Evolutionary conservation across 30 jellyfish, hydroid and myxozoan species (phyloP), one percentile per base, ranked within the genome.

Genomic region (Aurelia sp.): DNA sequence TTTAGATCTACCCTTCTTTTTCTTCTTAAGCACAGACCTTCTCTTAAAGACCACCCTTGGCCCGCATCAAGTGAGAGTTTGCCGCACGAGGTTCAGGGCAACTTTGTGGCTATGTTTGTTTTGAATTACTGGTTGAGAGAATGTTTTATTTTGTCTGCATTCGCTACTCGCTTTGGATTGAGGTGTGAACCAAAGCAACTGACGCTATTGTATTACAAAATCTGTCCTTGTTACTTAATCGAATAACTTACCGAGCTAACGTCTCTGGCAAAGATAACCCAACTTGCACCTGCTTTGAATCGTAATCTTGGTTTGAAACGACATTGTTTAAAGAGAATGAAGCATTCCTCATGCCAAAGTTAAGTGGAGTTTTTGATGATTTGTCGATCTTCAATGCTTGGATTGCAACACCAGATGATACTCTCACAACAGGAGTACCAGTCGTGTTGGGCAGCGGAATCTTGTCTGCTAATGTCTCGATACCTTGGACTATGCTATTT

Each of bases 331-430:
- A 52, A 10, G 76, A 65, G 55, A 84, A 60, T 5, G 68, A 41
- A 9, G 88, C 31, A 6, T 60, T 60, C 75, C 47, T 48, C 77
- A 84, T 41, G 13, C 81, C 87, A 65, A 84, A 73, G 20, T 57
- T 84, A 13, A 60, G 22, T 44, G 68, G 23, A 4, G 13, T 61
- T 5, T 22, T 59, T 5, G 88, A 60, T 18, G 40, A 20, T 20
- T 66, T 11, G 73, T 73, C 88, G n/a, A 84, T 59, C n/a, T 63
- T 72, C 76, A 84, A 33, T 13, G 94, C 94, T 62, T 84, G 94
- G 13, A 84, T 73, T 17, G 94, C 94, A 47, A 84, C 83, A 23
- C 88, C 88, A 4, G 86, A 66, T 17, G 88, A 41, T 15, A 84
- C 94, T 50, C 58, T 48, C 18, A 74, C 88, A 10, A 84, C 94